Evolutionary conservation across 2,113 vertebrate species (phyloP).

Genomic region (Scomber colias): DNA sequence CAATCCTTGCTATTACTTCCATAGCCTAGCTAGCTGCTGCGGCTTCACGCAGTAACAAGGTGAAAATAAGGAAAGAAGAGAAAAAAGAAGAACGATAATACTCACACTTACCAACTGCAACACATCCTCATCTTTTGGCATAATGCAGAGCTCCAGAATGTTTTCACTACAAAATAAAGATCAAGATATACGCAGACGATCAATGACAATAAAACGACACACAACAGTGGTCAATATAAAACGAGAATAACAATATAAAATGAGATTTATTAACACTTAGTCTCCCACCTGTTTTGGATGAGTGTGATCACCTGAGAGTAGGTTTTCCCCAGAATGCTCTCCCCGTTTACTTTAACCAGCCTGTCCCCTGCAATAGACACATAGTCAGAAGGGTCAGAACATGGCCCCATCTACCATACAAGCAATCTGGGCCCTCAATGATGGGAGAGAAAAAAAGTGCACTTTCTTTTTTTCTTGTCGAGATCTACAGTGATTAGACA

Average conservation of each 20-base stretch:
- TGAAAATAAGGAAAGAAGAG: slow-evolving; percentile 38
- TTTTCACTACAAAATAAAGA: slow-evolving; percentile 83
- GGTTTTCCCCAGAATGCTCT: slow-evolving; percentile 94
- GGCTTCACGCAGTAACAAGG: neutral
- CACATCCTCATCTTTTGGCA: slow-evolving; percentile 97
- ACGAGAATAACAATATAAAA: neutral
- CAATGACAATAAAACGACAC: neutral
- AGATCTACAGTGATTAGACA: no score
- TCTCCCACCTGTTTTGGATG: slow-evolving; percentile 94
- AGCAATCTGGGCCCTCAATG: no score
- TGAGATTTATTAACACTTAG: neutral
- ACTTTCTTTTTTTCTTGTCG: no score
- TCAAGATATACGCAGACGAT: neutral
- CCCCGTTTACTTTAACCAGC: slow-evolving; percentile 95
- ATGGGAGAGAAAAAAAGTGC: no score
- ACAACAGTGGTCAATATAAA: no score
- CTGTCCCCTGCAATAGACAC: slow-evolving; percentile 89
- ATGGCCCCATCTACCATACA: no score
- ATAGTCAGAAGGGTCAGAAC: neutral
- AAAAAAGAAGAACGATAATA: slow-evolving; percentile 74
- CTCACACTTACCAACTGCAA: slow-evolving; percentile 96
- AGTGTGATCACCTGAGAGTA: slow-evolving; percentile 97
- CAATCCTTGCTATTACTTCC: neutral
- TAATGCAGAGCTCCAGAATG: slow-evolving; percentile 93
- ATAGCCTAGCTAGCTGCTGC: neutral